Conservation (phyloP, 2,113 vertebrate species). For the Geococcyx californianus region DNA sequence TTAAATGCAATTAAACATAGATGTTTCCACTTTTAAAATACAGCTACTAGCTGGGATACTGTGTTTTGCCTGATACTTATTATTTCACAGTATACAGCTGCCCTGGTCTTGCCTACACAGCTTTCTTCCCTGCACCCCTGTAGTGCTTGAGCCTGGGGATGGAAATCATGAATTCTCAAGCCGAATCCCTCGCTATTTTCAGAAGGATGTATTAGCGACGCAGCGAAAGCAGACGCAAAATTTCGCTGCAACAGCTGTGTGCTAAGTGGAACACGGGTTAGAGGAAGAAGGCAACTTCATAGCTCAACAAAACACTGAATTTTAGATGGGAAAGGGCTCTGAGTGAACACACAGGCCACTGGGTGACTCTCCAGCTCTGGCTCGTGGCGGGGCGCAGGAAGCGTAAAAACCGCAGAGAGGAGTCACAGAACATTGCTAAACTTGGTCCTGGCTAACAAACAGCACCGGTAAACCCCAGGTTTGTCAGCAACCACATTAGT, state of each 20-base stretch:
- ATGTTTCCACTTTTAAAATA: slow-evolving; percentile 74
- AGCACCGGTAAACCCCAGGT: not conserved
- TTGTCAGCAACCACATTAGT: not conserved
- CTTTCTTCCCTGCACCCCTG: not conserved
- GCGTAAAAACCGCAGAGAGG: not conserved
- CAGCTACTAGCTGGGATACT: slow-evolving; percentile 70
- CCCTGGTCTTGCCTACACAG: not conserved
- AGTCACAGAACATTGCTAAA: not conserved
- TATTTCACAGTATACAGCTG: slow-evolving; percentile 64
- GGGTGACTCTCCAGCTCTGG: not conserved
- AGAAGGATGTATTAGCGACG: not conserved
- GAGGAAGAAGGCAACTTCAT: not conserved
- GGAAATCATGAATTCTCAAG: not conserved
- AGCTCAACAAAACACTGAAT: not conserved
- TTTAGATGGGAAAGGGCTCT: not conserved
- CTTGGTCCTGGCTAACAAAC: not conserved
- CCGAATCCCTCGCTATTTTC: not conserved
- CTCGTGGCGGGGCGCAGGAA: rapidly evolving
- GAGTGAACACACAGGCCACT: rapidly evolving
- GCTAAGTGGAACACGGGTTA: not conserved
- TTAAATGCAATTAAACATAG: slow-evolving; percentile 78
- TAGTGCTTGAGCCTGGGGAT: not conserved
- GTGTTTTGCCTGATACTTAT: slow-evolving; percentile 67
- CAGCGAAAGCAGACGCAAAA: not conserved
- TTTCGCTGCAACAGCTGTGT: not conserved